phyloP scores from a whole-genome alignment of 2,113 vertebrate genomes.

The Paraplagusia blochii region DNA sequence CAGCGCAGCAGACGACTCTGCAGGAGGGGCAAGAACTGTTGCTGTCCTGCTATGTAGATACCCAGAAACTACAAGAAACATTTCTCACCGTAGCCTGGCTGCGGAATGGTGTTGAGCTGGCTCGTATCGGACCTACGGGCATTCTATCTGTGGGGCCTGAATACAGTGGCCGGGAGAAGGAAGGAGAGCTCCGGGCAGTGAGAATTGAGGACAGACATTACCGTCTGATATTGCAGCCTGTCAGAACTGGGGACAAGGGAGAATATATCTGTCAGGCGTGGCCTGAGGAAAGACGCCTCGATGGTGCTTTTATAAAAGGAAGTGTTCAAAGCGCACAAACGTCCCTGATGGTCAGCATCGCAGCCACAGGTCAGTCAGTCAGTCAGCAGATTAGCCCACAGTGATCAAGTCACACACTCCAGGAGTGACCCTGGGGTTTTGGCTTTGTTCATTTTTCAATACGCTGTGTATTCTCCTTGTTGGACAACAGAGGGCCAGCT shows the following conservation, averaged over 20 bases:
- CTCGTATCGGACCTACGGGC: constrained; percentile 72
- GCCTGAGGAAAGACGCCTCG: constrained; percentile 54
- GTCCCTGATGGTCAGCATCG: constrained; percentile 44
- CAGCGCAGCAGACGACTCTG: constrained; percentile 25
- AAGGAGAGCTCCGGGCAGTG: constrained; percentile 70
- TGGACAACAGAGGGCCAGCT: constrained; percentile 69
- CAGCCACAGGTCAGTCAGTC: constrained; percentile 66
- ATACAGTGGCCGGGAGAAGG: constrained; percentile 56
- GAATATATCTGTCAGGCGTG: constrained; percentile 75
- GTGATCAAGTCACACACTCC: not conserved
- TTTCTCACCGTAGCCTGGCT: constrained; percentile 79
- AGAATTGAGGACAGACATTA: constrained; percentile 69
- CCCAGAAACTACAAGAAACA: constrained; percentile 39
- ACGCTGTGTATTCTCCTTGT: not conserved
- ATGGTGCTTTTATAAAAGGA: constrained; percentile 52
- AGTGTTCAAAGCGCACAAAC: constrained; percentile 45
- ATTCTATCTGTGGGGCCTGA: constrained; percentile 51
- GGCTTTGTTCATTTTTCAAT: no score
- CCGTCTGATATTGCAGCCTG: constrained; percentile 68
- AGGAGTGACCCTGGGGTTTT: not conserved
- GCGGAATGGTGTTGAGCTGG: constrained; percentile 53
- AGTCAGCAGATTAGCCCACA: constrained; percentile 11
- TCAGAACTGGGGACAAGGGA: constrained; percentile 74
- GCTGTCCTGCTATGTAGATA: constrained; percentile 68
- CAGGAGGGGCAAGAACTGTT: constrained; percentile 73